Base-by-base conservation (phyloP, 2,888 invertebrate genomes). In the Eustalomyia histrio region DNA sequence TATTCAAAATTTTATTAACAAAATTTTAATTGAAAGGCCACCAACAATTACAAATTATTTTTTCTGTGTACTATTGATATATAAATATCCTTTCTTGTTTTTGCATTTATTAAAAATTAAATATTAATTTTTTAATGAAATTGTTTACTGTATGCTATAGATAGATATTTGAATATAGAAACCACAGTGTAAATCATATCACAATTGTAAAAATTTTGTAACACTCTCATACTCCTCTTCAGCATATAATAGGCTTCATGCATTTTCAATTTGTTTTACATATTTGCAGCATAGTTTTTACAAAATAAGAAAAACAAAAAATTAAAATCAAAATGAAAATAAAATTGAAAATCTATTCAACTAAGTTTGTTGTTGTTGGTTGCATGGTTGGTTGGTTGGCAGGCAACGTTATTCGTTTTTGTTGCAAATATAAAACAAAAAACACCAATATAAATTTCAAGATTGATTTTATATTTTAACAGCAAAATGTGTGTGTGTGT, bases 401-500 rank as follows among this genome's bases (percentile, higher is more conserved):
- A 29, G 29, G 29, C 29, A 29, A 29, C 29, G 29, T 29, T 58
- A 63, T 60, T 71, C 60, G n/a, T 29, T 60, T 58, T n/a, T 67
- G 29, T 24, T 43, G 29, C 52, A 55, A 64, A 81, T 84, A 87
- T 83, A 83, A 84, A 35, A 53, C 47, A 58, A 67, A 8, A 35
- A 39, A 9, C 18, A 39, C 21, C 47, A 78, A 83, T 82, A 84
- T 83, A 21, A 68, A 63, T 72, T 67, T 71, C 63, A 43, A 64
- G 60, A 75, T 76, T 71, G 72, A 80, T 63, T 61, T 75, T 67
- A 73, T 39, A n/a, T 72, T 69, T 69, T 58, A 52, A 17, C 61
- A 61, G 55, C 33, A 61, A 21, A 47, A 55, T 17, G 24, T 29
- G 8, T 50, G 16, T 50, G 39, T 10, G 12, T 39, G 39, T 39